Evolutionary conservation across 2,888 invertebrate species (phyloP).

Genomic region (Parnassius glacialis): DNA sequence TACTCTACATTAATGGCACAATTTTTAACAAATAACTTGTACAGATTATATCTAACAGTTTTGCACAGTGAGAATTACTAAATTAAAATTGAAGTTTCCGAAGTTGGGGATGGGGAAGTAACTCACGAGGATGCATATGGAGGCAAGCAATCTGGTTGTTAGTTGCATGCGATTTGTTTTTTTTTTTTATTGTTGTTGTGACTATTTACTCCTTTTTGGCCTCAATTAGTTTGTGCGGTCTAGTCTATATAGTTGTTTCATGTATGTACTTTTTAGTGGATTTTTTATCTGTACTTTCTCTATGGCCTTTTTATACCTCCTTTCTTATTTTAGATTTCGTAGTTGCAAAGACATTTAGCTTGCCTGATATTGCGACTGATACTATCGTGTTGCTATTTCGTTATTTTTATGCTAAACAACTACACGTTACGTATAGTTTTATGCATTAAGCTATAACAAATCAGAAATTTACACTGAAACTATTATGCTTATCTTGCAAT

Average conservation of each 20-base stretch:
- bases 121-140: conserved; percentile 78
- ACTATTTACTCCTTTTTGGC: conserved; percentile 9
- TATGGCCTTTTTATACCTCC: conserved; percentile 15
- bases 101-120: conserved; percentile 53
- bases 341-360: background rate
- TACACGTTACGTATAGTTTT: no score
- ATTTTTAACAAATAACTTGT: conserved; percentile 36
- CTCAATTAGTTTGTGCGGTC: conserved; percentile 17
- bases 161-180: conserved; percentile 47
- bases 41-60: conserved; percentile 70
- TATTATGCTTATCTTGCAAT: no score
- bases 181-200: background rate
- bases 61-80: conserved; percentile 71
- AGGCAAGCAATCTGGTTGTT: conserved; percentile 68
- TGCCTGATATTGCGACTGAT: conserved; percentile 8
- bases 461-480: no score
- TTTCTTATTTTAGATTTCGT: conserved; percentile 2
- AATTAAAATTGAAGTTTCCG: conserved; percentile 43
- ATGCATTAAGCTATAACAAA: no score
- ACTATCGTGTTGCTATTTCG: background rate
- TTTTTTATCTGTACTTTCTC: conserved; percentile 17
- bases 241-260: conserved; percentile 1
- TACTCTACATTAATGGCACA: conserved; percentile 44
- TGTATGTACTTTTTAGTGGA: background rate
- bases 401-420: background rate